A percentile compares a stretch with the other conserved stretches of the same genome.
phyloP scores from a whole-genome alignment of 2,888 invertebrate genomes.

The Hipparchia semele region DNA sequence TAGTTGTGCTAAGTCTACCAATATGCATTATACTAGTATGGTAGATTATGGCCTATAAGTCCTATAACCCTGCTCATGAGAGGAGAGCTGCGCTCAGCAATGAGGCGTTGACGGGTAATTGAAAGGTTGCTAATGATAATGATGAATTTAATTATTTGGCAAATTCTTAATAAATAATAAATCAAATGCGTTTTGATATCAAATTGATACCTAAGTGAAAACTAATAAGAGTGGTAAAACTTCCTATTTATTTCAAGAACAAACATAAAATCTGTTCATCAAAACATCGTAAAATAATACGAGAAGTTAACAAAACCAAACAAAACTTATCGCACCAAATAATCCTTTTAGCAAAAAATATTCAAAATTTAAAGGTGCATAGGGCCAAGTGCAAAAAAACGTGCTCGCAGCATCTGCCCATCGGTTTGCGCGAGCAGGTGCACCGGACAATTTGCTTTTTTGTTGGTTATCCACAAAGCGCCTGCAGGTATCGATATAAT shows the following conservation, averaged over 20 bases:
- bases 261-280: background rate
- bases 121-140: too few species aligned
- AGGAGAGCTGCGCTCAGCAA: too few species aligned
- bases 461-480: slow-evolving; percentile 29
- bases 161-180: too few species aligned
- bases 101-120: too few species aligned
- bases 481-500: slow-evolving; percentile 22
- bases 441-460: slow-evolving; percentile 37
- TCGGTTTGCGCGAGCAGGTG: slow-evolving; percentile 56
- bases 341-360: slow-evolving; percentile 30
- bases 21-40: too few species aligned
- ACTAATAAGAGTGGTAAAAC: too few species aligned
- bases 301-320: slow-evolving; percentile 10
- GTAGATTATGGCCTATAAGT: too few species aligned
- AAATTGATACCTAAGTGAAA: too few species aligned
- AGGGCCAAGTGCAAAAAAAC: slow-evolving; percentile 40
- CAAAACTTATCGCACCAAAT: slow-evolving; percentile 12
- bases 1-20: too few species aligned
- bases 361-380: slow-evolving; percentile 42
- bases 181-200: too few species aligned
- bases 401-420: slow-evolving; percentile 50
- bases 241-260: background rate
- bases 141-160: too few species aligned
- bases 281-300: slow-evolving; percentile 3
- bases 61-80: too few species aligned